Evolutionary conservation across 2,797 vertebrate genomes (phyloP).

Genomic region (Aphelocoma californica): DNA sequence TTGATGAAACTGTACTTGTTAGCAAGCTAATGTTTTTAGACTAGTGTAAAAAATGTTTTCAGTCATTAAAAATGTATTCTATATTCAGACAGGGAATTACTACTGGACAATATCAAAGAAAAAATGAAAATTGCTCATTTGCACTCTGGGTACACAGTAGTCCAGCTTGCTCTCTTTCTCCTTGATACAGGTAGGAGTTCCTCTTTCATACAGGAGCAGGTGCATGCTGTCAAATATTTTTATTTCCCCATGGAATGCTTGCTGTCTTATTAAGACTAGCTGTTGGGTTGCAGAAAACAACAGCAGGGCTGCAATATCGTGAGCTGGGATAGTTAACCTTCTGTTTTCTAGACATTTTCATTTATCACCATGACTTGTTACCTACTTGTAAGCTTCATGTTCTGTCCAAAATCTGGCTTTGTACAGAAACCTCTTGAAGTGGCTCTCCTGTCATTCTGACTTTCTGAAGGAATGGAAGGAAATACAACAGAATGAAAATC

Average conservation of each 20-base stretch:
- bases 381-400: background rate
- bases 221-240: background rate
- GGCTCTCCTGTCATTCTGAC: background rate
- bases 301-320: background rate
- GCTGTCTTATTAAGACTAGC: conserved; percentile 11
- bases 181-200: background rate
- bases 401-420: background rate
- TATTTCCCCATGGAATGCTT: background rate
- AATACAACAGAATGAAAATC: background rate
- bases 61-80: background rate
- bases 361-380: background rate
- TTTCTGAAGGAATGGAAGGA: background rate
- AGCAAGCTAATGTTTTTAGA: background rate
- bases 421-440: background rate
- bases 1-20: background rate
- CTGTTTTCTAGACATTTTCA: background rate
- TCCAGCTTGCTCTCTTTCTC: background rate
- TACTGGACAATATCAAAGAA: background rate
- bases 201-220: background rate
- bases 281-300: background rate
- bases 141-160: background rate
- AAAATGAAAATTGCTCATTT: background rate
- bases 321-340: background rate
- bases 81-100: background rate
- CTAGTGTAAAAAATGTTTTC: background rate